phyloP scores from a whole-genome alignment of 2,113 vertebrate species.

The Strix aluco region DNA sequence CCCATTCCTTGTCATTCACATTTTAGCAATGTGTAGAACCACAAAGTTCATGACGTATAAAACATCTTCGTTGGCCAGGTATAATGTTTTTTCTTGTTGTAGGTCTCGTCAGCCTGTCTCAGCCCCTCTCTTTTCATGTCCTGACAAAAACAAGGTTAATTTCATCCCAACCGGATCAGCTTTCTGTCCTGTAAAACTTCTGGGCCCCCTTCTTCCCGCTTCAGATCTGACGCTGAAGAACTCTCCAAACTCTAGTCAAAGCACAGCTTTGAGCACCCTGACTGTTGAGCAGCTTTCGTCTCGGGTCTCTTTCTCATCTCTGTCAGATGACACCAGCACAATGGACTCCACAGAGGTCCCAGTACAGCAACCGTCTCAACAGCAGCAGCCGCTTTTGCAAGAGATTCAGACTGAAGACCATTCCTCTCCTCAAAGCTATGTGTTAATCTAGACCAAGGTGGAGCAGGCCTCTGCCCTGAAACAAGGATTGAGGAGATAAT shows the following conservation, averaged over 20 bases:
- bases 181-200: slow-evolving; percentile 95
- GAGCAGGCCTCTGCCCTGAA: slow-evolving; percentile 79
- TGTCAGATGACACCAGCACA: slow-evolving; percentile 89
- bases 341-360: slow-evolving; percentile 75
- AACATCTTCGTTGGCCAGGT: background rate
- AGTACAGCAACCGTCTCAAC: slow-evolving; percentile 70
- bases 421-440: slow-evolving; percentile 80
- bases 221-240: slow-evolving; percentile 81
- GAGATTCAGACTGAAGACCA: slow-evolving; percentile 80
- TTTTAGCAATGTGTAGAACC: slow-evolving; percentile 60
- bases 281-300: slow-evolving; percentile 82
- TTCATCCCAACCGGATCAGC: slow-evolving; percentile 97
- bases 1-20: slow-evolving; percentile 72
- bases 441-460: slow-evolving; percentile 83
- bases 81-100: slow-evolving; percentile 48
- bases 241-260: slow-evolving; percentile 72
- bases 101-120: slow-evolving; percentile 90
- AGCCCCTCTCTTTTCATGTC: slow-evolving; percentile 95
- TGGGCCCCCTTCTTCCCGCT: slow-evolving; percentile 81
- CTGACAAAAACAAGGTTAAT: slow-evolving; percentile 99
- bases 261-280: slow-evolving; percentile 73
- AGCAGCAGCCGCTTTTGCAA: slow-evolving; percentile 72
- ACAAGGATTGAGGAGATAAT: slow-evolving; percentile 26
- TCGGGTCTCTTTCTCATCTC: slow-evolving; percentile 83
- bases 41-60: background rate